These are phyloP conservation scores for Ericerus pela DNA, from an alignment of 1,140 invertebrate genomes.

Conservation along the genomic window DNA sequence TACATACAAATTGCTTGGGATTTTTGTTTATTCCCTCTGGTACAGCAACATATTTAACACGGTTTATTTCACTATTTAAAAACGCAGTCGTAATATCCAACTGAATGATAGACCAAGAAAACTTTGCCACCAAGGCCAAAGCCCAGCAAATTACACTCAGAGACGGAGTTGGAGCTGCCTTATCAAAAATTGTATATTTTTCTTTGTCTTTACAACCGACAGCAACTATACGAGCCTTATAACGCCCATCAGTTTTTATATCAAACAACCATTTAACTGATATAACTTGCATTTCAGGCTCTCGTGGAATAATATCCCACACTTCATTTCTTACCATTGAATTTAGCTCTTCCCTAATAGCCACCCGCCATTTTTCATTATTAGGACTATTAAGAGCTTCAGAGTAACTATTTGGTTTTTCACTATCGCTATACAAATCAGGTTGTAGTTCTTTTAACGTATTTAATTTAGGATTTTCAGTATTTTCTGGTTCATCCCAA, in stretches of 20 bases:
- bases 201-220: conserved; percentile 20
- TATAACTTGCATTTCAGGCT: conserved; percentile 25
- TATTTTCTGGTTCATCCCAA: not conserved
- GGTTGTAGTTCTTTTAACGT: not conserved
- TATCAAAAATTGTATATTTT: conserved; percentile 22
- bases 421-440: not conserved
- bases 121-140: conserved; percentile 25
- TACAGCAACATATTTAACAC: not conserved
- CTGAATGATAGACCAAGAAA: conserved; percentile 21
- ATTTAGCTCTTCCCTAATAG: conserved; percentile 21
- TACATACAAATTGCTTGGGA: conserved; percentile 2
- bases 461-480: too few relatives aligned
- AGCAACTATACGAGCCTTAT: conserved; percentile 20
- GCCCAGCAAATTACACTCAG: conserved; percentile 22
- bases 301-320: conserved; percentile 26
- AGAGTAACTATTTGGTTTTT: not conserved
- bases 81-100: conserved; percentile 4
- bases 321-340: conserved; percentile 23
- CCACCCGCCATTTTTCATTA: conserved; percentile 16
- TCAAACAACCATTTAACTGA: conserved; percentile 21
- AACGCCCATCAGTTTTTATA: conserved; percentile 17
- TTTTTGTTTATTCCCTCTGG: not conserved
- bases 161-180: conserved; percentile 25
- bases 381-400: not conserved
- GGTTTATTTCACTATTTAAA: not conserved